Conservation (phyloP, 1,140 invertebrate genomes). For the Microvelia longipes region DNA sequence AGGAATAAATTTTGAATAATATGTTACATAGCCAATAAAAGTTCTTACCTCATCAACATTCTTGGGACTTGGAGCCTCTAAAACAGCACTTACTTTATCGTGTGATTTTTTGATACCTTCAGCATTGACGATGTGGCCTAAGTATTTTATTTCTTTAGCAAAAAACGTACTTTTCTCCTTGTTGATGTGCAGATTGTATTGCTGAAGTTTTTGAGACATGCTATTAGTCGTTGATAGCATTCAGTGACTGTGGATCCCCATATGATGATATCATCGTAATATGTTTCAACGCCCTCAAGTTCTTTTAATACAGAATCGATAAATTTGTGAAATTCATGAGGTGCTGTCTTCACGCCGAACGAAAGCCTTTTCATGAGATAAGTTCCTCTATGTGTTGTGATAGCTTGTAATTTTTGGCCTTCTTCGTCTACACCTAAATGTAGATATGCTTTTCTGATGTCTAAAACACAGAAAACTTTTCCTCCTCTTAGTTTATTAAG, state of each 20-base stretch:
- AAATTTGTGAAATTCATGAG: constrained; percentile 35
- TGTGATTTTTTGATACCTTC: constrained; percentile 23
- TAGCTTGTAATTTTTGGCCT: too few species aligned
- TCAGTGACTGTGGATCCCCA: not conserved
- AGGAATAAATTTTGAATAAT: not conserved
- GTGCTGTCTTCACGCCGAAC: constrained; percentile 34
- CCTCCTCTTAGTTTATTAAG: too few species aligned
- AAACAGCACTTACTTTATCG: constrained; percentile 28
- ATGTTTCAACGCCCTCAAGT: constrained; percentile 21
- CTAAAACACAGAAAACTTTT: too few species aligned
- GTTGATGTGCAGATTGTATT: not conserved
- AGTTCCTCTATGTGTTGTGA: too few species aligned
- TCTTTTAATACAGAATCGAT: constrained; percentile 30
- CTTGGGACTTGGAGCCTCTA: constrained; percentile 24
- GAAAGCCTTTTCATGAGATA: constrained; percentile 30
- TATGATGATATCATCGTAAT: constrained; percentile 8
- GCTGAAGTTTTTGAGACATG: not conserved
- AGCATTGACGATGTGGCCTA: not conserved
- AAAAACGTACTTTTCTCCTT: constrained; percentile 1
- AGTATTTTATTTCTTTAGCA: not conserved
- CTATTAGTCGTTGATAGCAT: not conserved
- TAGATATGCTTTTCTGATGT: too few species aligned
- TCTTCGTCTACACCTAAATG: too few species aligned
- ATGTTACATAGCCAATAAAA: not conserved
- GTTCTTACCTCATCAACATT: constrained; percentile 21